A percentile compares a stretch with the other conserved stretches of the same genome.
Evolutionary conservation across 2,113 vertebrate genomes (phyloP).

Genomic region (Uria aalge): DNA sequence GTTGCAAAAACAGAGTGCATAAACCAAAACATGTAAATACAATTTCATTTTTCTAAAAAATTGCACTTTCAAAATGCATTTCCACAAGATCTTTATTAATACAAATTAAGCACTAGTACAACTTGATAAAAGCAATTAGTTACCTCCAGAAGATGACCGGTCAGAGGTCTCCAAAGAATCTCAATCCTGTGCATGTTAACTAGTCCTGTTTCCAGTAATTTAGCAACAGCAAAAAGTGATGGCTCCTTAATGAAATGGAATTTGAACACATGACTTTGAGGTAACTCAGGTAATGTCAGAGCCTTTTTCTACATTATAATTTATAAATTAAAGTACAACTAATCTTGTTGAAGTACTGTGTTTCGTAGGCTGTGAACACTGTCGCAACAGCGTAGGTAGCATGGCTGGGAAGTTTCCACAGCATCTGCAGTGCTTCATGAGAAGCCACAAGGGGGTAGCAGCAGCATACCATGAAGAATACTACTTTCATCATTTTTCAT

Average conservation of each 20-base stretch:
- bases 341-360: background rate
- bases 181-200: conserved; percentile 99
- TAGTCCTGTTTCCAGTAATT: conserved; percentile 94
- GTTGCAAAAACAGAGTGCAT: background rate
- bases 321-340: background rate
- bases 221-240: conserved; percentile 97
- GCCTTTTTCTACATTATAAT: background rate
- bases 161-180: conserved; percentile 96
- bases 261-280: background rate
- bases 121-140: background rate
- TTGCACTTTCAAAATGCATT: background rate
- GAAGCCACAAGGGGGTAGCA: conserved; percentile 24
- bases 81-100: background rate
- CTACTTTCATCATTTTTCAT: background rate
- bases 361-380: rapidly evolving
- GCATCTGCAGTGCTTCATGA: background rate
- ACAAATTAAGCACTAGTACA: background rate
- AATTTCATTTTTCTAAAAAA: background rate
- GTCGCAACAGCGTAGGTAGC: background rate
- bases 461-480: background rate
- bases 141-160: conserved; percentile 97
- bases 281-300: background rate
- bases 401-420: background rate
- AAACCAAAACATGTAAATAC: background rate
- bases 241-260: conserved; percentile 82